phyloP scores from a whole-genome alignment of 2,797 vertebrate species.

The Pseudocheirus occidentalis region DNA sequence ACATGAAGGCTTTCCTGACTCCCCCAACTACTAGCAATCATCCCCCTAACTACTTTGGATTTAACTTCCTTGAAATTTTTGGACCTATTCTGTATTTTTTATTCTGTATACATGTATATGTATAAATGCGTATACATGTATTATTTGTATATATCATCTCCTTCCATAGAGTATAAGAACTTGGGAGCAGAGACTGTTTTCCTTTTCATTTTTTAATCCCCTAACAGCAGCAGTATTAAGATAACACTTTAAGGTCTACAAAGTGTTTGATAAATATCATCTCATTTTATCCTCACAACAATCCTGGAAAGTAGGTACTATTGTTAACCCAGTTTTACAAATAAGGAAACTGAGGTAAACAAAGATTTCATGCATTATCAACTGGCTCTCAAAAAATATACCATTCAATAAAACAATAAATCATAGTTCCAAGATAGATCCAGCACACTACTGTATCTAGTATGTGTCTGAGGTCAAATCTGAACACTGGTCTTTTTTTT shows the following conservation, averaged over 20 bases:
- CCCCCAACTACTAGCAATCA: too few relatives aligned
- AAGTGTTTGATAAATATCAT: background rate
- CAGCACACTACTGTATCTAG: background rate
- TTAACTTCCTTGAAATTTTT: too few relatives aligned
- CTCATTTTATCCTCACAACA: background rate
- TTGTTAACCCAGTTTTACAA: background rate
- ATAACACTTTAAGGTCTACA: background rate
- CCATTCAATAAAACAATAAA: background rate
- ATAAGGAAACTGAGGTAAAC: background rate
- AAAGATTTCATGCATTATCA: background rate
- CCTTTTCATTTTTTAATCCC: background rate
- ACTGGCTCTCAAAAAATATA: background rate
- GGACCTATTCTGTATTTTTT: too few relatives aligned
- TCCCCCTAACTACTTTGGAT: too few relatives aligned
- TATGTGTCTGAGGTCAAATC: background rate
- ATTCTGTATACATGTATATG: too few relatives aligned
- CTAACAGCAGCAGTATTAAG: background rate
- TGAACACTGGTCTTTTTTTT: background rate
- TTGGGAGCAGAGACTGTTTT: background rate
- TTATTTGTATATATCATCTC: too few relatives aligned
- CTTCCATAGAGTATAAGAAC: background rate
- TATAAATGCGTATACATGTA: too few relatives aligned
- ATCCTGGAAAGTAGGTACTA: background rate
- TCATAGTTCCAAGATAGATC: background rate
- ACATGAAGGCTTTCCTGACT: too few relatives aligned